Evolutionary conservation across 2,888 invertebrate species (phyloP), one percentile per base, ranked within the genome.

Genomic region (Cataglyphis albicans): DNA sequence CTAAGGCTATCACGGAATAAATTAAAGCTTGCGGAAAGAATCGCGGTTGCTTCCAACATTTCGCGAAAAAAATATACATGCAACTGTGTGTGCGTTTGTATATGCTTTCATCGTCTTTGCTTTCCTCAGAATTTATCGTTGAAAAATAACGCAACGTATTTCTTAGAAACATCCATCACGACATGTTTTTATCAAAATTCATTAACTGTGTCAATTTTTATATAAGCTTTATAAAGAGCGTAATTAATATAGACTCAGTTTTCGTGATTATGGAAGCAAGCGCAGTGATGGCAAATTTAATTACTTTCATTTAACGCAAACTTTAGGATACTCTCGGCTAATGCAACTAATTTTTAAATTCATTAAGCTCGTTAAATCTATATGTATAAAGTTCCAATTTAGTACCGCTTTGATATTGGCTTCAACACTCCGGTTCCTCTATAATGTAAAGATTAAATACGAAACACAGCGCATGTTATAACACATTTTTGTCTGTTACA

Each of bases 11-110:
- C 65, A 18, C 55, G n/a, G 63, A 82, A 86, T 80, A 83, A 88
- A 88, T 88, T 88, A 83, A 86, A 84, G 52, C 74, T 82, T 52
- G 65, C 29, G 68, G 41, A 78, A 70, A 65, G 57, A 83, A 76
- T 64, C 61, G 59, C 52, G 64, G 65, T 63, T 55, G 61, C 70
- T 75, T n/a, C 44, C 59, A 61, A 38, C 52, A 12, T 65, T 55
- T n/a, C n/a, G 44, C 10, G 38, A 48, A 76, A 78, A 80, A 72
- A 72, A 48, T 35, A 41, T 41, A 15, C 32, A 21, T 0, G 68
- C 15, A 15, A 75, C 55, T 67, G 41, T 7, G 15, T 18, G n/a
- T n/a, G 44, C 4, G 44, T 9, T 41, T 15, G 15, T 15, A 21
- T 32, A 12, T 29, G 59, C 44, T 44, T 65, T 38, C 61, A 15